phyloP scores from a whole-genome alignment of 2,888 invertebrate species.

The Aphrophora alni region DNA sequence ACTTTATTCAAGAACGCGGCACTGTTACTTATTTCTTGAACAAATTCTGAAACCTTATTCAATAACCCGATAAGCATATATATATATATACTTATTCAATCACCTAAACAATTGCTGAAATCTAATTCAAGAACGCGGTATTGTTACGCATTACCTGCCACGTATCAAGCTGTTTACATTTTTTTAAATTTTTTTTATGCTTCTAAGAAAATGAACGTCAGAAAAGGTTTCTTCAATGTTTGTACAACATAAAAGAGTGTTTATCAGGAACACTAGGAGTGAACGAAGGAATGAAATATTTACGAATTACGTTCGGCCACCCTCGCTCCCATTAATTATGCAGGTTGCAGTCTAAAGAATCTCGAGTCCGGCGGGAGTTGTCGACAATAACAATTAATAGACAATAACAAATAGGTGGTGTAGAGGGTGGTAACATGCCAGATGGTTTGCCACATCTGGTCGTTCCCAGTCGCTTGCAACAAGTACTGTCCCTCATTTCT shows the following conservation, averaged over 20 bases:
- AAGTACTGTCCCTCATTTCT: background rate
- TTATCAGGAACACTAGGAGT: background rate
- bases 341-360: background rate
- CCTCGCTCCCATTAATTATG: background rate
- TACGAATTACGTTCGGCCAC: background rate
- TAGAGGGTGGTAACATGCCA: background rate
- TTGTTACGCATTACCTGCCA: no score
- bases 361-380: background rate
- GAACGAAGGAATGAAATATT: background rate
- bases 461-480: background rate
- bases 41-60: no score
- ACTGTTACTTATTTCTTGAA: no score
- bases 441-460: background rate
- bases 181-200: no score
- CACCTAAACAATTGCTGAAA: no score
- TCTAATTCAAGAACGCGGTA: no score
- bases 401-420: slow-evolving; percentile 2
- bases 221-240: no score
- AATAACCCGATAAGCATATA: no score
- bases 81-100: no score
- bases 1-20: no score
- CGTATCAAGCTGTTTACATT: no score
- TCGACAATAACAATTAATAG: slow-evolving; percentile 2
- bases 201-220: no score
- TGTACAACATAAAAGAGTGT: background rate